Evolutionary conservation across 2,888 invertebrate genomes (phyloP), one percentile per base, ranked within the genome.

Genomic region (Cantharis lateralis): DNA sequence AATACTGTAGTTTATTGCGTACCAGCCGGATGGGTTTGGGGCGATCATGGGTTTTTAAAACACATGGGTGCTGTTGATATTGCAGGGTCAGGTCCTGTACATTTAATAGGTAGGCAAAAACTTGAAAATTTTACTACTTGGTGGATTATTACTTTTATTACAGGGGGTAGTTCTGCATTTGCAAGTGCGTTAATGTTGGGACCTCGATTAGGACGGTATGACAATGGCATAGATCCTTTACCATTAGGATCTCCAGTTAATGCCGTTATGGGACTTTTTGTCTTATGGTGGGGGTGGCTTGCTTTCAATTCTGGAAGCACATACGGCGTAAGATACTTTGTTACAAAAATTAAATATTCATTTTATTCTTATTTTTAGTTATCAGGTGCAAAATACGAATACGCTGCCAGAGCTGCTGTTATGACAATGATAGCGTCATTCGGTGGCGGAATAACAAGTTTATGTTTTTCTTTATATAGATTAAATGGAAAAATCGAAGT

Each of bases 271-370:
- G 97, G 97, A 0, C 91, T 97, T 11, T 97, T 97, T 85, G 96
- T 97, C 62, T 89, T 97, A 0, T 97, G 97, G 97, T 98, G 98
- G 98, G 98, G 98, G 0, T 98, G 98, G 98, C 89, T 98, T 72
- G 97, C 97, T 0, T 98, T 98, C 86, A 97, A 97, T 88, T 97
- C 97, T 71, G 98, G 98, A 13, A 96, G 96, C 82, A 95, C 95
- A 70, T 95, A 95, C 84, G 95, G 95, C 74, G 93, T 93, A 81
- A 89, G 89, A 85, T 5, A 16, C 13, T 61, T 20, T 5, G 2
- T 20, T 64, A 64, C 7, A n/a, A 48, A 48, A 48, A 9, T 61
- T 61, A 16, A n/a, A 26, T 7, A 0, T 28, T 28, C 3, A 24
- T 13, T n/a, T n/a, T n/a, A 48, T 7, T n/a, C 1, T 1, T n/a